These are phyloP conservation scores for Spea bombifrons DNA, from an alignment of 2,113 vertebrate species.

Conservation along the genomic window DNA sequence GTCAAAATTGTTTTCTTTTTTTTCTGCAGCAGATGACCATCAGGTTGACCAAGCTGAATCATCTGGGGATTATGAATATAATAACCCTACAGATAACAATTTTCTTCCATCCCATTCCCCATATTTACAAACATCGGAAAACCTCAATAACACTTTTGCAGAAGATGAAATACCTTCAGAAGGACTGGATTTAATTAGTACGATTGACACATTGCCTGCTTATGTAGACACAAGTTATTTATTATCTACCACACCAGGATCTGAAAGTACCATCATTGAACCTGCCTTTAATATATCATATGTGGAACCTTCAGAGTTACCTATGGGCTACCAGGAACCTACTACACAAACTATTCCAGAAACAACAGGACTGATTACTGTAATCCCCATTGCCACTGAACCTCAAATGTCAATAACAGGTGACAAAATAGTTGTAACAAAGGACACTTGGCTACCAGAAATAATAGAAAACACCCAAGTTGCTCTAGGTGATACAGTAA, in stretches of 20 bases:
- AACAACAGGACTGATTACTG: neutral
- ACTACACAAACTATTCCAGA: neutral
- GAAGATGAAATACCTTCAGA: neutral
- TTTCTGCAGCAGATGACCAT: slow-evolving; percentile 55
- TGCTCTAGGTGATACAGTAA: neutral
- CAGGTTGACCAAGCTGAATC: slow-evolving; percentile 52
- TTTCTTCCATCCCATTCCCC: neutral
- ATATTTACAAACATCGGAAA: neutral
- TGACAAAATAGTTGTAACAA: neutral
- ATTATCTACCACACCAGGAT: neutral
- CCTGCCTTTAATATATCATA: slow-evolving; percentile 15
- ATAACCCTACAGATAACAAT: slow-evolving; percentile 31
- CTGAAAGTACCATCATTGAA: neutral
- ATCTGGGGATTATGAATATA: slow-evolving; percentile 50
- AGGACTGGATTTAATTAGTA: neutral
- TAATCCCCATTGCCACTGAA: neutral
- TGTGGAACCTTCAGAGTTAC: slow-evolving; percentile 24
- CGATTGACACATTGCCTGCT: slow-evolving; percentile 49
- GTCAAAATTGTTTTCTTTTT: slow-evolving; percentile 16
- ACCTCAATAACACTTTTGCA: neutral
- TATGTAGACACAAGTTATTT: slow-evolving; percentile 38
- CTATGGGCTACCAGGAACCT: slow-evolving; percentile 11
- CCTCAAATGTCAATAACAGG: neutral
- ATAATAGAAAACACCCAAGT: neutral
- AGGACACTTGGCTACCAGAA: neutral